A percentile compares a stretch with the other conserved stretches of the same genome.
phyloP scores from a whole-genome alignment of 92 coral and sea anemone genomes.

The Plumapathes pennacea region DNA sequence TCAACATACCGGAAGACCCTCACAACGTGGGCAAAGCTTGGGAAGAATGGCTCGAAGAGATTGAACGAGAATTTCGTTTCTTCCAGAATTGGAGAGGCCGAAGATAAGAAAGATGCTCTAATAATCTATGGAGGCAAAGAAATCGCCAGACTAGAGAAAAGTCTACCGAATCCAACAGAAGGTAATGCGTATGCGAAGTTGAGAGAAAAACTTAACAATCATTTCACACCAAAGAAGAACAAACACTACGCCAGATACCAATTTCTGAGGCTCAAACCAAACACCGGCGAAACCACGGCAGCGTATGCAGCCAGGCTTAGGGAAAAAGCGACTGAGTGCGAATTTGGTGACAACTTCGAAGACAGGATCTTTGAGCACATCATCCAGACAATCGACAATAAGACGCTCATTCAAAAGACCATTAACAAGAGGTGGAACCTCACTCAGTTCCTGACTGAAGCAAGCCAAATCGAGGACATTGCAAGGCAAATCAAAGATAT shows the following conservation, averaged over 20 bases:
- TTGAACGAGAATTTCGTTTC: constrained; percentile 48
- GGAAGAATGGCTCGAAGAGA: constrained; percentile 66
- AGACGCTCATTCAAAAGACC: constrained; percentile 48
- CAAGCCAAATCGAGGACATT: constrained; percentile 56
- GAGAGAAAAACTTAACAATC: constrained; percentile 14
- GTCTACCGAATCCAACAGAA: constrained; percentile 29
- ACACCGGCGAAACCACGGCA: constrained; percentile 9
- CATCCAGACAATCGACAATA: constrained; percentile 63
- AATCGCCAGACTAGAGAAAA: constrained; percentile 49
- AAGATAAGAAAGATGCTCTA: constrained; percentile 61
- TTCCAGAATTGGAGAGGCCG: constrained; percentile 46
- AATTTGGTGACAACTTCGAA: constrained; percentile 50
- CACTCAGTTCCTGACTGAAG: constrained; percentile 57
- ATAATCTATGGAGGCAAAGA: constrained; percentile 62
- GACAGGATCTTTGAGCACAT: constrained; percentile 49
- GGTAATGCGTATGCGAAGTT: constrained; percentile 14
- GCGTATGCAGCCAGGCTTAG: constrained; percentile 21
- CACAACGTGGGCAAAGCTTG: constrained; percentile 24
- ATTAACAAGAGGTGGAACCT: constrained; percentile 63
- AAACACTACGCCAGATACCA: constrained; percentile 18
- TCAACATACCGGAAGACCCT: constrained; percentile 26
- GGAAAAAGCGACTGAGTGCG: constrained; percentile 35
- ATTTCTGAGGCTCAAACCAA: constrained; percentile 24
- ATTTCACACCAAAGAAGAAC: constrained; percentile 20
- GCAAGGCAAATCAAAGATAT: constrained; percentile 50